Evolutionary conservation across 2,113 vertebrate species (phyloP).

Genomic region (Antechinus flavipes): DNA sequence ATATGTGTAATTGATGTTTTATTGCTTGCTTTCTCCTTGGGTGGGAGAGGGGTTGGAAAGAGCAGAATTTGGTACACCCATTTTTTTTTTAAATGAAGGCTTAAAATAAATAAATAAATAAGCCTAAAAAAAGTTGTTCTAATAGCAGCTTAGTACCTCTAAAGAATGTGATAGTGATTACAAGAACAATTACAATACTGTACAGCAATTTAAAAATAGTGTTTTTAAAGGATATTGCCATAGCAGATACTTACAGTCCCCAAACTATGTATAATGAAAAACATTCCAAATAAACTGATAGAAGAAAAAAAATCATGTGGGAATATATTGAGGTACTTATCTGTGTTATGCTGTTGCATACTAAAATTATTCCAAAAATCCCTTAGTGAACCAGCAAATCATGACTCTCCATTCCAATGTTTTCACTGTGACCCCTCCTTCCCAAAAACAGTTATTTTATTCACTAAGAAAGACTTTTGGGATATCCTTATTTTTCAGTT

Average conservation of each 20-base stretch:
- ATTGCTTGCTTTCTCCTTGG: too few relatives aligned
- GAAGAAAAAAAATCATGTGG: not conserved
- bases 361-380: not conserved
- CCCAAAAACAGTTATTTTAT: not conserved
- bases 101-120: not conserved
- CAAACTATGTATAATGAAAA: not conserved
- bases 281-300: not conserved
- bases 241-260: not conserved
- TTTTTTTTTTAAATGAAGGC: not conserved
- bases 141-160: not conserved
- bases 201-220: not conserved
- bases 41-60: too few relatives aligned
- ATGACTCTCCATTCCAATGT: not conserved
- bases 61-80: too few relatives aligned
- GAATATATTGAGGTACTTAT: not conserved
- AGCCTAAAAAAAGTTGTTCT: not conserved
- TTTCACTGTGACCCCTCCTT: not conserved
- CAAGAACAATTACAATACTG: not conserved
- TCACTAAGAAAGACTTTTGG: not conserved
- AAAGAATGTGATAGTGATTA: not conserved
- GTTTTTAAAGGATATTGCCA: not conserved
- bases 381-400: not conserved
- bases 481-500: not conserved
- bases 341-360: not conserved
- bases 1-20: too few relatives aligned